phyloP scores from a whole-genome alignment of 2,888 invertebrate genomes.

The Lepidonotus clava region DNA sequence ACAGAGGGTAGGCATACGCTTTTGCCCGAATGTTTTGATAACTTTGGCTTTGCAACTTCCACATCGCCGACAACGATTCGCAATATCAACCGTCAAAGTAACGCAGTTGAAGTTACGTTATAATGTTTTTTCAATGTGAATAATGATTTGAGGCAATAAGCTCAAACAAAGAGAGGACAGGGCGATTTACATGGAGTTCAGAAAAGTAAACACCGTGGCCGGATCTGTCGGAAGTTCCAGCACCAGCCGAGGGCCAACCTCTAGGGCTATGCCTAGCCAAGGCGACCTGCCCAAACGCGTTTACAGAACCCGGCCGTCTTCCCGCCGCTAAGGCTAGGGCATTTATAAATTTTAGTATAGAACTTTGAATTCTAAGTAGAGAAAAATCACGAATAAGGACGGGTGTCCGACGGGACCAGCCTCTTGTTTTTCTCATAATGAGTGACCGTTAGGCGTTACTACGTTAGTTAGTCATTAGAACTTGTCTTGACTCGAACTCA shows the following conservation, averaged over 20 bases:
- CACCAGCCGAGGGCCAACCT: too few species aligned
- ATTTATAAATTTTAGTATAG: background rate
- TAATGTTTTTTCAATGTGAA: background rate
- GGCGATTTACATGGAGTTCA: too few species aligned
- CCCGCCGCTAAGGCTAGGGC: background rate
- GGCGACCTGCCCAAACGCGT: background rate
- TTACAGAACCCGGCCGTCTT: background rate
- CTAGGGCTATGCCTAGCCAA: too few species aligned
- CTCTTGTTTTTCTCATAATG: background rate
- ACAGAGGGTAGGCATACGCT: background rate
- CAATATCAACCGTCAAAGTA: background rate
- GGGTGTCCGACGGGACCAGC: too few species aligned
- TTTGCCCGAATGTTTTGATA: background rate
- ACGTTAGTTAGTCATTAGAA: background rate
- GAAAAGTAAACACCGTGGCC: background rate
- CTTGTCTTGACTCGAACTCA: background rate
- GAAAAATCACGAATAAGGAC: too few species aligned
- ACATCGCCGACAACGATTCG: background rate
- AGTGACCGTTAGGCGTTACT: background rate
- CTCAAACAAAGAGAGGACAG: too few species aligned
- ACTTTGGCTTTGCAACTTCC: background rate
- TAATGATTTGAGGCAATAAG: background rate
- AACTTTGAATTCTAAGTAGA: background rate
- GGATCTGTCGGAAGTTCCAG: background rate
- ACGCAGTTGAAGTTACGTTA: background rate